phyloP scores from a whole-genome alignment of 2,888 invertebrate genomes.

The Teleiodes luculella region DNA sequence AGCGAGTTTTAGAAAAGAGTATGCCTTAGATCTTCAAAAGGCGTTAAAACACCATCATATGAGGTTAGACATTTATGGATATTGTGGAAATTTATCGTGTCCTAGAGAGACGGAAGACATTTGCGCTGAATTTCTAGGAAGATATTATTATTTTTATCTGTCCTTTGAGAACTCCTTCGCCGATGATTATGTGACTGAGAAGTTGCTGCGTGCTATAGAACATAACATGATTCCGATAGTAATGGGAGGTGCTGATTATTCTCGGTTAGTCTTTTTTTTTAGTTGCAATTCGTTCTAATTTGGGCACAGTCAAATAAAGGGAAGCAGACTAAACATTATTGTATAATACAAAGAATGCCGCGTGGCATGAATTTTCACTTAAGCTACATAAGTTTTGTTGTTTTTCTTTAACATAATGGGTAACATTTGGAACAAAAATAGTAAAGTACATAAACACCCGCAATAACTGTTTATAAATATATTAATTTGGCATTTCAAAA shows the following conservation, averaged over 20 bases:
- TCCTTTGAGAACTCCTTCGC: constrained; percentile 86
- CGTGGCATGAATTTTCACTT: too few species aligned
- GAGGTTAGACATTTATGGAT: constrained; percentile 76
- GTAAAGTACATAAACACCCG: too few species aligned
- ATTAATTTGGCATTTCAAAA: too few species aligned
- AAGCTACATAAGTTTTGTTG: too few species aligned
- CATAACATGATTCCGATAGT: constrained; percentile 82
- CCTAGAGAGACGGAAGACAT: constrained; percentile 31
- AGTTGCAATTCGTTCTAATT: too few species aligned
- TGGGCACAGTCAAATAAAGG: too few species aligned
- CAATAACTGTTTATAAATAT: too few species aligned
- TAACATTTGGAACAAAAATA: too few species aligned
- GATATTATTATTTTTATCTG: constrained; percentile 85
- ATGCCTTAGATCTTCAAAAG: constrained; percentile 41
- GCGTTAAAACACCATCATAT: constrained; percentile 37
- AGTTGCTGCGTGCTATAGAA: constrained; percentile 79
- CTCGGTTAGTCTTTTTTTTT: constrained; percentile 59
- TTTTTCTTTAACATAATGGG: too few species aligned
- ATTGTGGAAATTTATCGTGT: constrained; percentile 64
- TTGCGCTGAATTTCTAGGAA: constrained; percentile 57
- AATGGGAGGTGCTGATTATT: constrained; percentile 83
- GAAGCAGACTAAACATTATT: too few species aligned
- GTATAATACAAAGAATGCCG: too few species aligned
- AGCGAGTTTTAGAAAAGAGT: constrained; percentile 40
- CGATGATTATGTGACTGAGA: constrained; percentile 73